A percentile compares a stretch with the other conserved stretches of the same genome.
Conservation (phyloP, 2,888 invertebrate species). For the Drosophila paranaensis region DNA sequence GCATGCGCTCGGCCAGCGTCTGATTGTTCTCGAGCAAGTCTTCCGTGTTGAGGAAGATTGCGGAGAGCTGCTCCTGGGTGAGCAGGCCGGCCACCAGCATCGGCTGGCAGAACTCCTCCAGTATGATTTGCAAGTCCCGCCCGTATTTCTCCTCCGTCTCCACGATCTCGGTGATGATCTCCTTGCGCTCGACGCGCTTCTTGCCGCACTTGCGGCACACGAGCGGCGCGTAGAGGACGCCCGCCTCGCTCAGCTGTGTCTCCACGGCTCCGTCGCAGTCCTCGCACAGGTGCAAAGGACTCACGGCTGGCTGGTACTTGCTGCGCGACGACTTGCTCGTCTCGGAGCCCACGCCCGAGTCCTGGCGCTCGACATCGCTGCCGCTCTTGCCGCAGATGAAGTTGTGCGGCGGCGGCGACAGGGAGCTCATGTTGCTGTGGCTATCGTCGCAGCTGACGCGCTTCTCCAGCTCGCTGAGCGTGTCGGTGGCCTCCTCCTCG, state of each 20-base stretch:
- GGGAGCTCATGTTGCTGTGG: conserved; percentile 87
- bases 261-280: conserved; percentile 94
- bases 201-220: conserved; percentile 95
- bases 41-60: conserved; percentile 96
- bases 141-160: conserved; percentile 98
- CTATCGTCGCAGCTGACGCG: conserved; percentile 91
- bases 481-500: conserved; percentile 87
- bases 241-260: conserved; percentile 89
- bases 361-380: conserved; percentile 94
- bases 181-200: conserved; percentile 94
- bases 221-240: conserved; percentile 90
- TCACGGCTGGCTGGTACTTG: conserved; percentile 86
- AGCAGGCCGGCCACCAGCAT: conserved; percentile 96
- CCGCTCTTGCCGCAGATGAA: conserved; percentile 71
- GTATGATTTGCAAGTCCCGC: conserved; percentile 94
- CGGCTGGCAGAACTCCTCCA: conserved; percentile 96
- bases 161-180: conserved; percentile 97
- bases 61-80: conserved; percentile 95
- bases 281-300: conserved; percentile 90
- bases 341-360: conserved; percentile 96
- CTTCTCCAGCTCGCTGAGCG: conserved; percentile 86
- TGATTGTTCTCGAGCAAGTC: conserved; percentile 95
- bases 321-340: conserved; percentile 94
- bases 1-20: conserved; percentile 93
- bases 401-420: conserved; percentile 81